These are phyloP conservation scores for Cerceris ruficornis DNA, from an alignment of 2,888 invertebrate genomes.

Conservation along the genomic window DNA sequence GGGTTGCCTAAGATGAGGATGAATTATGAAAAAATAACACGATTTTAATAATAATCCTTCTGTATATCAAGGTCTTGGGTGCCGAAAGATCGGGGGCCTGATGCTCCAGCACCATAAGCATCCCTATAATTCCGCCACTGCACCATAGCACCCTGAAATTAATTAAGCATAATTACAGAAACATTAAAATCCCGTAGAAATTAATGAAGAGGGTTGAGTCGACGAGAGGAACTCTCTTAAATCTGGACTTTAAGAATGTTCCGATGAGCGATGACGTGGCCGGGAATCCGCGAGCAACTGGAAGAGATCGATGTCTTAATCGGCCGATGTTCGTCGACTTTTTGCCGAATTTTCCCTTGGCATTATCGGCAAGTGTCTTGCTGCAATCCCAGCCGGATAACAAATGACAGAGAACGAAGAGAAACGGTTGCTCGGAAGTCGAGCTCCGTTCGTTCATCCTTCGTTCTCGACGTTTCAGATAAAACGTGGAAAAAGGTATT, in stretches of 20 bases:
- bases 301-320: conserved; percentile 39
- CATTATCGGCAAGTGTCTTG: conserved; percentile 9
- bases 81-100: too few species aligned
- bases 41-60: too few species aligned
- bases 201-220: too few species aligned
- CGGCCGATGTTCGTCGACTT: conserved; percentile 22
- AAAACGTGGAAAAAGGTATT: conserved; percentile 3
- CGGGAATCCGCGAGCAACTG: not conserved
- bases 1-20: too few species aligned
- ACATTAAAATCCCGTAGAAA: too few species aligned
- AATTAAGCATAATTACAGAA: too few species aligned
- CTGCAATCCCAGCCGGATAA: conserved; percentile 17
- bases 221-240: too few species aligned
- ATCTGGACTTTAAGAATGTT: not conserved
- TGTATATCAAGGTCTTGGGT: too few species aligned
- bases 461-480: not conserved
- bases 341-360: not conserved
- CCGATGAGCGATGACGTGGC: not conserved
- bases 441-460: conserved; percentile 1
- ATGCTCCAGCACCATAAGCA: too few species aligned
- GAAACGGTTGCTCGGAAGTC: conserved; percentile 1
- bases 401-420: conserved; percentile 24
- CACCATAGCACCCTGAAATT: too few species aligned
- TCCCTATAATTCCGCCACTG: too few species aligned
- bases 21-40: too few species aligned